Conservation (phyloP, 2,113 vertebrate genomes). For the Uria aalge region DNA sequence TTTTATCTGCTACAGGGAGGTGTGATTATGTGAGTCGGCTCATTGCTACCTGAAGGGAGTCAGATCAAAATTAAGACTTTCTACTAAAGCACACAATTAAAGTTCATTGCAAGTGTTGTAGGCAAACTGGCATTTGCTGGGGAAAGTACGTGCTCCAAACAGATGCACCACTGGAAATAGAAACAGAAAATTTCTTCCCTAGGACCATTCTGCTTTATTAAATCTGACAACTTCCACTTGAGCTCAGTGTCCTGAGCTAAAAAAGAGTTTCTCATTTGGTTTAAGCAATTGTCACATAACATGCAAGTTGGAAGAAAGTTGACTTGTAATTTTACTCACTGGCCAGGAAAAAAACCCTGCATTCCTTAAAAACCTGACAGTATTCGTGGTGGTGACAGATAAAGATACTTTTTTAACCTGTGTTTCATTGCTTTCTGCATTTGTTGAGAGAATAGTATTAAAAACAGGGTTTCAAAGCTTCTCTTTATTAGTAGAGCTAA, state of each 20-base stretch:
- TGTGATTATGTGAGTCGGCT: constrained; percentile 69
- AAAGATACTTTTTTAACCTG: neutral
- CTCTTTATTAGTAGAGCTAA: neutral
- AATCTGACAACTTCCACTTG: constrained; percentile 62
- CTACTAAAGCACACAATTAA: constrained; percentile 72
- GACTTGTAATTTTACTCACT: constrained; percentile 35
- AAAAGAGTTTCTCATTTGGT: constrained; percentile 46
- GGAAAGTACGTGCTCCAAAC: constrained; percentile 55
- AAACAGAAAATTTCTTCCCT: constrained; percentile 56
- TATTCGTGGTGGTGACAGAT: neutral
- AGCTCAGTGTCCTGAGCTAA: constrained; percentile 33
- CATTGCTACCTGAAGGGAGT: constrained; percentile 75
- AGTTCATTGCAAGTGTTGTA: constrained; percentile 64
- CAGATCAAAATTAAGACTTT: constrained; percentile 74
- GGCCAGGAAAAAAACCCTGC: neutral
- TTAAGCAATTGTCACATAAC: constrained; percentile 29
- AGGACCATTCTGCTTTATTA: constrained; percentile 58
- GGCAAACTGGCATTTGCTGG: constrained; percentile 53
- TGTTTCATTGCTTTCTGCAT: neutral
- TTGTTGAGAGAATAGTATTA: neutral
- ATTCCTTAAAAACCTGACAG: neutral
- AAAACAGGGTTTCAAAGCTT: neutral
- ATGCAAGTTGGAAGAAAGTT: constrained; percentile 14
- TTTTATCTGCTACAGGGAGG: constrained; percentile 65
- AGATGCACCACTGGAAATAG: constrained; percentile 66